Base-by-base conservation (phyloP, 2,888 invertebrate genomes). In the Labia minor region DNA sequence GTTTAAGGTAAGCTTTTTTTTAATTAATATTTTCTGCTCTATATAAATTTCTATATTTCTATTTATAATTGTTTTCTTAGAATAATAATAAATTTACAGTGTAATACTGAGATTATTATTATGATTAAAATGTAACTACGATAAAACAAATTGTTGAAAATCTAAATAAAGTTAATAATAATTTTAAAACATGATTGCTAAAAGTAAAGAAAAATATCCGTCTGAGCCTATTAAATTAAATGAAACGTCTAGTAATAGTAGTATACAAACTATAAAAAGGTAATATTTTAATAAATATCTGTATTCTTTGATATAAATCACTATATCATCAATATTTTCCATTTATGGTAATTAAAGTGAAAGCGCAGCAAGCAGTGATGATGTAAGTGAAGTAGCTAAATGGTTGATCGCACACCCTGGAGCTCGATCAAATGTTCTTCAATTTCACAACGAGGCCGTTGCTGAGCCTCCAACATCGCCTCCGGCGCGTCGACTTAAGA, bases 401-500 rank as follows among this genome's bases (percentile, higher is more conserved):
- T 49, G 49, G 49, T 49, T 49, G 49, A 49, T 49, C 16, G 49
- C 49, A 2, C 49, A 49, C 8, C 49, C 49, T 3, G 49, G 49
- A 49, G 4, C 49, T 4, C 49, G 49, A 2, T 49, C 16, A 3
- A 4, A 49, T 49, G 83, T 86, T 64, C 79, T 88, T 66, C 81
- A 87, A 64, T 88, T 88, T 77, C 80, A 86, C 72, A 86, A 87
- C 72, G 83, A 83, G 70, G 85, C 85, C 62, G 77, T 86, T 70
- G 85, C 85, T 0, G 74, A 76, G 0, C 78, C 77, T 19, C 78
- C 75, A 33, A 71, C 73, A 14, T 72, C 67, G 20, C 68, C 71
- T 21, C 89, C 89, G 1, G 89, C 86, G 1, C 79, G 82, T 63
- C 78, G 84, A 67, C 80, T 91, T 21, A 86, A 87, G 74, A 86